A percentile compares a stretch with the other conserved stretches of the same genome.
Conservation (phyloP, 2,888 invertebrate species). For the Noctuana brunneofusca region DNA sequence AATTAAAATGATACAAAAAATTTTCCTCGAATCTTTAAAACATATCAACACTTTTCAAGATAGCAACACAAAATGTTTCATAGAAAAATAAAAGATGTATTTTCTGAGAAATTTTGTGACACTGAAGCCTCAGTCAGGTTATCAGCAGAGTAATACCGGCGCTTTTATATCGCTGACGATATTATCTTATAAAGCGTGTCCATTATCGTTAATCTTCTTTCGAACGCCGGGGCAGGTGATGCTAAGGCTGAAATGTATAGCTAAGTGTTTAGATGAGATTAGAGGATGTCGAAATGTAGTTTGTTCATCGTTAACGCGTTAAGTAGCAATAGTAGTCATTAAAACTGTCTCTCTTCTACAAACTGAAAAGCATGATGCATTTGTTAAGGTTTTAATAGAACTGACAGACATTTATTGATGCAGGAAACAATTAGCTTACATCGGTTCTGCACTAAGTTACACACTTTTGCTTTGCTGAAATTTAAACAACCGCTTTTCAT, state of each 20-base stretch:
- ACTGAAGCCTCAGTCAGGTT: conserved; percentile 27
- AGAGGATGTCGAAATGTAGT: conserved; percentile 26
- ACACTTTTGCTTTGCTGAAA: too few relatives aligned
- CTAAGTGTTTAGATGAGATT: conserved; percentile 36
- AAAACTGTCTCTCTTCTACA: conserved; percentile 7
- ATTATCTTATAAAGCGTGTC: conserved; percentile 38
- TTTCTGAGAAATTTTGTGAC: conserved; percentile 24
- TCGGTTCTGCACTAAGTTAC: too few relatives aligned
- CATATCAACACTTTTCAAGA: not conserved
- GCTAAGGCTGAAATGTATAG: conserved; percentile 38
- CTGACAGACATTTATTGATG: not conserved
- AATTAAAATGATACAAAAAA: not conserved
- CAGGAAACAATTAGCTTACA: too few relatives aligned
- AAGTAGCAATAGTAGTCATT: conserved; percentile 28
- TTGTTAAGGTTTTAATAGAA: not conserved
- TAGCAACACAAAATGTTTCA: conserved; percentile 8
- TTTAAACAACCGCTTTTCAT: not conserved
- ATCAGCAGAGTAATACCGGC: conserved; percentile 35
- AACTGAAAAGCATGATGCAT: not conserved
- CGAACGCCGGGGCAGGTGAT: conserved; percentile 35
- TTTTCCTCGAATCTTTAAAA: not conserved
- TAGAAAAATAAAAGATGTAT: conserved; percentile 16
- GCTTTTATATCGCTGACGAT: conserved; percentile 37
- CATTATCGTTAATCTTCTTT: conserved; percentile 39
- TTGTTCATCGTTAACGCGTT: conserved; percentile 31